These are phyloP conservation scores for Pyrocoelia pectoralis DNA, from an alignment of 2,888 invertebrate genomes.

Conservation along the genomic window DNA sequence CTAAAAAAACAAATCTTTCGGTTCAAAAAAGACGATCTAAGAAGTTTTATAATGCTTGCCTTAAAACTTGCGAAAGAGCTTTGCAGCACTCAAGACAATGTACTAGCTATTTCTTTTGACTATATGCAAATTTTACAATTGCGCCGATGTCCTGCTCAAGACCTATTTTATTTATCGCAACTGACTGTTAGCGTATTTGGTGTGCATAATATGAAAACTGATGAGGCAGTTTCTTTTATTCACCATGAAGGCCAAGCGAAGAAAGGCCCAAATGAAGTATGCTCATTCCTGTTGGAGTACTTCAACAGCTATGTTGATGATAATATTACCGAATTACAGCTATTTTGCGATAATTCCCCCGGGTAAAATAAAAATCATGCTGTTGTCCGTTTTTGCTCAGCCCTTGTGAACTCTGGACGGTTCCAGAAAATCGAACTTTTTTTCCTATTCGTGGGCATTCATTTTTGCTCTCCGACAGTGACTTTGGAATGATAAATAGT, in stretches of 20 bases:
- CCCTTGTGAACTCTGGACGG: neutral
- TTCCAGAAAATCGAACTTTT: neutral
- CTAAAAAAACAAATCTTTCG: neutral
- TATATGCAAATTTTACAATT: constrained; percentile 40
- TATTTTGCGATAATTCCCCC: neutral
- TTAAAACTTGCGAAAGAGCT: neutral
- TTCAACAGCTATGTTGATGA: neutral
- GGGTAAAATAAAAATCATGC: neutral
- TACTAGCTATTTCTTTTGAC: constrained; percentile 34
- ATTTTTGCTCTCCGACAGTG: neutral
- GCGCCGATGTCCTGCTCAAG: constrained; percentile 37
- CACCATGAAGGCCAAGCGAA: neutral
- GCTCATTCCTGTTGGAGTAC: neutral
- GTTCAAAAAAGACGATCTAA: neutral
- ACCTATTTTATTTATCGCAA: constrained; percentile 35
- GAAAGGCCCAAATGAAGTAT: neutral
- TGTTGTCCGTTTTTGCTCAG: neutral
- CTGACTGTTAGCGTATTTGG: constrained; percentile 13
- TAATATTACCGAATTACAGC: neutral
- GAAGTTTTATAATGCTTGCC: constrained; percentile 5
- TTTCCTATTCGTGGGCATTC: constrained; percentile 1
- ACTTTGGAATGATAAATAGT: neutral
- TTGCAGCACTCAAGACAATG: constrained; percentile 21
- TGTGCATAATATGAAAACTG: constrained; percentile 13
- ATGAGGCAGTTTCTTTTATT: neutral